These are phyloP conservation scores for Tribolium castaneum DNA, from an alignment of 1,140 invertebrate species.

Conservation along the genomic window DNA sequence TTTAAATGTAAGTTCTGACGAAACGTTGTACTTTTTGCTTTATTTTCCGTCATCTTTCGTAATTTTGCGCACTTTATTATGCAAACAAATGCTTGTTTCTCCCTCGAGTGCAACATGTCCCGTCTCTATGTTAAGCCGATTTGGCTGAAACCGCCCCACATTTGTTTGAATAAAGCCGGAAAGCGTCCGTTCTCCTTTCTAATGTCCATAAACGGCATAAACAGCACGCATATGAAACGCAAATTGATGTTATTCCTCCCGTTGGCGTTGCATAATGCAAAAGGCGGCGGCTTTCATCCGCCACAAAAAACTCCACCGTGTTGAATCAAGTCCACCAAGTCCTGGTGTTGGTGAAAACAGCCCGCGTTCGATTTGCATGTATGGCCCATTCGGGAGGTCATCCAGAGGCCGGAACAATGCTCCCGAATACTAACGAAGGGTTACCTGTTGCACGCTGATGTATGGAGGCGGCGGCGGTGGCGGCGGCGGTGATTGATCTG, in stretches of 20 bases:
- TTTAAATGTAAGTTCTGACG: no score
- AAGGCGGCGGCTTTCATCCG: slow-evolving; percentile 7
- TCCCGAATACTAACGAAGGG: background rate
- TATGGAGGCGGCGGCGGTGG: slow-evolving; percentile 10
- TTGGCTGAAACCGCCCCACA: background rate
- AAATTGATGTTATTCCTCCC: slow-evolving; percentile 33
- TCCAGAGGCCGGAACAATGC: slow-evolving; percentile 10
- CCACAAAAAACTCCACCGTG: slow-evolving; percentile 22
- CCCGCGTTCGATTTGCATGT: slow-evolving; percentile 39
- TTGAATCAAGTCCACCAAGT: slow-evolving; percentile 19
- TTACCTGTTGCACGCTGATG: slow-evolving; percentile 35
- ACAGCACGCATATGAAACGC: slow-evolving; percentile 21
- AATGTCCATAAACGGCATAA: slow-evolving; percentile 30
- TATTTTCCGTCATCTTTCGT: background rate
- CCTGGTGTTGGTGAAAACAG: background rate
- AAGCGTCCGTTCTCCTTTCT: background rate
- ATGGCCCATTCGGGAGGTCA: slow-evolving; percentile 43
- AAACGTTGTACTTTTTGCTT: no score
- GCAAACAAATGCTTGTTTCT: background rate
- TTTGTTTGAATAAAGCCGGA: background rate
- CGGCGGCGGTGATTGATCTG: slow-evolving; percentile 20
- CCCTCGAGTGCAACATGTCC: background rate
- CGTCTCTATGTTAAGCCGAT: background rate
- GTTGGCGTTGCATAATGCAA: slow-evolving; percentile 15
- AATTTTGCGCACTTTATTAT: slow-evolving; percentile 21